phyloP scores from a whole-genome alignment of 2,888 invertebrate species.

The Pachliopta kotzebuea region DNA sequence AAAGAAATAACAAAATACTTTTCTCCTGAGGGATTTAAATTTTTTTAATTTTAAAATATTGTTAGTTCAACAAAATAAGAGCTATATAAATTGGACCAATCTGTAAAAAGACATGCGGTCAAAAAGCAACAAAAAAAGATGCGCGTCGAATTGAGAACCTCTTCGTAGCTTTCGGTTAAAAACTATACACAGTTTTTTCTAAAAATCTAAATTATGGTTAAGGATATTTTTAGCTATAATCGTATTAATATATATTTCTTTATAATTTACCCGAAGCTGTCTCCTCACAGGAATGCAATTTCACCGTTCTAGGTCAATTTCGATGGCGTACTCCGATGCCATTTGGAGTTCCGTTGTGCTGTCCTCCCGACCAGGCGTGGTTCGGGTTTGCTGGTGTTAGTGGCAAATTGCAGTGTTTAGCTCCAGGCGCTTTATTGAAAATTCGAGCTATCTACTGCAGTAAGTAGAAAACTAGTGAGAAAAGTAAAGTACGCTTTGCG shows the following conservation, averaged over 20 bases:
- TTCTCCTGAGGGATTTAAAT: no score
- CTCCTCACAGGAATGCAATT: constrained; percentile 17
- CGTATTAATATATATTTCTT: not conserved
- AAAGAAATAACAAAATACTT: no score
- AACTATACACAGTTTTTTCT: not conserved
- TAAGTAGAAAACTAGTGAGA: constrained; percentile 48
- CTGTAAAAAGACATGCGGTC: no score
- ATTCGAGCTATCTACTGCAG: constrained; percentile 73
- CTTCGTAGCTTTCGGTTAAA: not conserved
- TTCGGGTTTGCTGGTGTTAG: constrained; percentile 52
- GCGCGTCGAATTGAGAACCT: no score
- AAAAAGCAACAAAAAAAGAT: no score
- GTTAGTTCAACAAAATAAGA: no score
- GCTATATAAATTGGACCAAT: no score
- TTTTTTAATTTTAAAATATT: no score
- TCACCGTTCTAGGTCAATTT: constrained; percentile 29
- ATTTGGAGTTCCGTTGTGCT: constrained; percentile 65
- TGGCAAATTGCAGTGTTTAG: constrained; percentile 71
- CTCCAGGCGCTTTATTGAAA: constrained; percentile 76
- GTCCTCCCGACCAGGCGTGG: constrained; percentile 50
- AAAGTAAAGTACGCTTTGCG: constrained; percentile 51
- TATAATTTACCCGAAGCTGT: constrained; percentile 19
- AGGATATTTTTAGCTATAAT: not conserved
- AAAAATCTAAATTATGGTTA: not conserved
- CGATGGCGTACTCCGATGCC: constrained; percentile 41